Evolutionary conservation across 1,140 invertebrate genomes (phyloP).

Genomic region (Andricus grossulariae): DNA sequence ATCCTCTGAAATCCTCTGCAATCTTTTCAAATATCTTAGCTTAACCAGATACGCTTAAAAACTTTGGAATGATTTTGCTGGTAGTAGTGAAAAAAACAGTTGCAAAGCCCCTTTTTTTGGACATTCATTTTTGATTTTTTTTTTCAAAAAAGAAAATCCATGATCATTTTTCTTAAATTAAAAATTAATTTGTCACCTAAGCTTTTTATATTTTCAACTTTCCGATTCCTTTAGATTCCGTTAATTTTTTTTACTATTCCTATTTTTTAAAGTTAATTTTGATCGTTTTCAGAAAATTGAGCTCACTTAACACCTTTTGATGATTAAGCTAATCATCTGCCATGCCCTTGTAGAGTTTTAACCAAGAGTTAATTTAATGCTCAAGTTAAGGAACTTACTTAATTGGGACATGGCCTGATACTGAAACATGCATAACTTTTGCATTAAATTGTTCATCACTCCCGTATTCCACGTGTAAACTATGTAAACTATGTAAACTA

Average conservation of each 20-base stretch:
- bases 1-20: too few relatives aligned
- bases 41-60: too few relatives aligned
- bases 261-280: too few relatives aligned
- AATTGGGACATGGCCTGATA: background rate
- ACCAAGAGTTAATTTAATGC: background rate
- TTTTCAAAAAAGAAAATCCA: too few relatives aligned
- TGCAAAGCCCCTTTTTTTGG: too few relatives aligned
- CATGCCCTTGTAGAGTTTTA: background rate
- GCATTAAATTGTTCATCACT: constrained; percentile 42
- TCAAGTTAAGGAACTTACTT: background rate
- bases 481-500: constrained; percentile 40
- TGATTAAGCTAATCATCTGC: background rate
- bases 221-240: too few relatives aligned
- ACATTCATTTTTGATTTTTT: too few relatives aligned
- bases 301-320: constrained; percentile 6
- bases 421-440: background rate
- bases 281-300: background rate
- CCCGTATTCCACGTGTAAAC: background rate
- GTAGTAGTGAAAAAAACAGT: too few relatives aligned
- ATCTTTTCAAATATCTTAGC: too few relatives aligned
- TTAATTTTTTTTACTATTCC: too few relatives aligned
- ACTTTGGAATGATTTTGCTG: too few relatives aligned
- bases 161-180: background rate
- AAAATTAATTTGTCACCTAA: background rate
- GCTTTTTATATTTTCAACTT: background rate